phyloP scores from a whole-genome alignment of 2,113 vertebrate species.

The Nipponia nippon region DNA sequence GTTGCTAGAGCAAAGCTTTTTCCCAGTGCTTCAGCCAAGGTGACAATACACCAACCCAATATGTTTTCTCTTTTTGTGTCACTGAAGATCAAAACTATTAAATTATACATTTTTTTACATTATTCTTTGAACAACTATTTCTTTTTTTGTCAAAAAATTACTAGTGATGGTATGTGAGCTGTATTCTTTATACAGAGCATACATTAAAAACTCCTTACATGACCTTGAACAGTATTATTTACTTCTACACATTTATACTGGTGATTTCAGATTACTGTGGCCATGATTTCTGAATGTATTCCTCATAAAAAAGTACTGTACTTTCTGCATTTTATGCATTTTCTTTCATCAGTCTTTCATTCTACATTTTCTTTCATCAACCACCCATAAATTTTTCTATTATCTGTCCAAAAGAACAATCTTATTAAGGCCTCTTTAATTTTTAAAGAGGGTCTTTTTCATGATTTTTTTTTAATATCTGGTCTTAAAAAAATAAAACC shows the following conservation, averaged over 20 bases:
- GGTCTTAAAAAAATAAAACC: neutral
- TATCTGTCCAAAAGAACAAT: neutral
- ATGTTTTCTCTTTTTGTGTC: conserved; percentile 4
- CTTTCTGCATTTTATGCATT: neutral
- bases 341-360: neutral
- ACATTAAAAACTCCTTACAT: neutral
- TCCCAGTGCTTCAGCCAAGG: conserved; percentile 10
- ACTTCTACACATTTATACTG: neutral
- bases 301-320: neutral
- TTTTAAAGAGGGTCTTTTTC: neutral
- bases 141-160: neutral
- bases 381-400: neutral
- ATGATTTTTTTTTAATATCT: neutral
- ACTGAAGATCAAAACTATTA: conserved; percentile 23
- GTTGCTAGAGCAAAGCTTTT: conserved; percentile 20
- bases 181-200: neutral
- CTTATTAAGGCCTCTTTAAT: neutral
- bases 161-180: neutral
- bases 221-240: neutral
- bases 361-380: neutral
- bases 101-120: neutral
- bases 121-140: neutral
- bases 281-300: neutral
- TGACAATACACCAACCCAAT: conserved; percentile 1
- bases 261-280: neutral